Evolutionary conservation across 2,888 invertebrate species (phyloP), one percentile per base, ranked within the genome.

Genomic region (Ariolimax columbianus): DNA sequence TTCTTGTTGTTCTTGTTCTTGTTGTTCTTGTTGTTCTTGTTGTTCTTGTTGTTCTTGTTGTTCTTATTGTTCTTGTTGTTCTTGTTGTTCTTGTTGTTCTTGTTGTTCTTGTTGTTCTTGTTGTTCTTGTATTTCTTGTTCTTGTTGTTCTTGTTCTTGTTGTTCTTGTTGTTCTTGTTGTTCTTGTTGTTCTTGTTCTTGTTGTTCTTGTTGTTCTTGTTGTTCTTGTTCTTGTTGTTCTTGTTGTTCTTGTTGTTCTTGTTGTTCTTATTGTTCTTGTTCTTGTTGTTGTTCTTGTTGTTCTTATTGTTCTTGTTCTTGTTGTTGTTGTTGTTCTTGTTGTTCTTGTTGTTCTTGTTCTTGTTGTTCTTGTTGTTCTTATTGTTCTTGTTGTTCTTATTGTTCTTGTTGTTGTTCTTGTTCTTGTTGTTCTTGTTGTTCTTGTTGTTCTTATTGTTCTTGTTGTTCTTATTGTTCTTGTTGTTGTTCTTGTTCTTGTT

Each of bases 261-360:
- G n/a, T n/a, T n/a, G n/a, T n/a, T n/a, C n/a, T n/a, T n/a, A n/a
- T n/a, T n/a, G n/a, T n/a, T n/a, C n/a, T n/a, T n/a, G n/a, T n/a
- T n/a, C n/a, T n/a, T n/a, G n/a, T n/a, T n/a, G n/a, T n/a, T n/a
- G n/a, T n/a, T n/a, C n/a, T n/a, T n/a, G n/a, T n/a, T n/a, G n/a
- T n/a, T n/a, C n/a, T n/a, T n/a, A n/a, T n/a, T n/a, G n/a, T n/a
- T n/a, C n/a, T n/a, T n/a, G n/a, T n/a, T n/a, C n/a, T n/a, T 66
- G 66, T 66, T 66, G 30, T 66, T 70, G 38, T 38, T 70, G 38
- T 70, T 70, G 38, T 70, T 70, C 9, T 4, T 68, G 23, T 40
- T 82, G 59, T 63, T 75, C 23, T 59, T 70, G 23, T 70, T 70
- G 38, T 66, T 33, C 9, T 66, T 33, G 66, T 66, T 66, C 9